Evolutionary conservation across 2,888 invertebrate genomes (phyloP).

Genomic region (Ischnura elegans): DNA sequence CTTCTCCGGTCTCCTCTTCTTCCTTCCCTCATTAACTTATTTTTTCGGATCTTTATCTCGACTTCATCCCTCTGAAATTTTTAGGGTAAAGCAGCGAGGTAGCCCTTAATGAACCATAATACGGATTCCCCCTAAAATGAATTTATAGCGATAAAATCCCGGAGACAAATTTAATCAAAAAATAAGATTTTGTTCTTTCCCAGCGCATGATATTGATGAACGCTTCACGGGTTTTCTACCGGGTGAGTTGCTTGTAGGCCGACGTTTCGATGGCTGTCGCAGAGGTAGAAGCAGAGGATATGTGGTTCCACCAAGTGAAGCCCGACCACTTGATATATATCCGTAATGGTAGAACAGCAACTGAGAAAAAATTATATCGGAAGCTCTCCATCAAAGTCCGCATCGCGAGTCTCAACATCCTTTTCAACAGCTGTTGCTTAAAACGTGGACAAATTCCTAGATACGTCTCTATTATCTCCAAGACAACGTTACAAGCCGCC

Average conservation of each 20-base stretch:
- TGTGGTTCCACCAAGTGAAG: no score
- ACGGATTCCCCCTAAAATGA: no score
- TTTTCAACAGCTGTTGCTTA: not conserved
- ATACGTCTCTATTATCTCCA: not conserved
- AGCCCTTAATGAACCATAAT: no score
- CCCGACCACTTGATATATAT: not conserved
- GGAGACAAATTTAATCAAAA: no score
- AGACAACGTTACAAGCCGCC: not conserved
- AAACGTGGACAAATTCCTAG: not conserved
- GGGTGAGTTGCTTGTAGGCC: no score
- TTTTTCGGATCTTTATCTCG: not conserved
- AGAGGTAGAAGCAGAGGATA: no score
- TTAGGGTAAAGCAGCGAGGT: no score
- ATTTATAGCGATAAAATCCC: no score
- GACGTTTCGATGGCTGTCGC: no score
- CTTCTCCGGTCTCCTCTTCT: not conserved
- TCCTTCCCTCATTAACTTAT: not conserved
- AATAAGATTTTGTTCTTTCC: no score
- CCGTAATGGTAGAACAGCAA: not conserved
- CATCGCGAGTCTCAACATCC: not conserved
- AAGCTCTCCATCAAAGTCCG: not conserved
- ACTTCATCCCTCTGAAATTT: not conserved
- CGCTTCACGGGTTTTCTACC: no score
- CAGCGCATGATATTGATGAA: no score
- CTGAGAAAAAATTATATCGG: not conserved